Percentiles rank a stretch among this genome's conserved stretches.
These are phyloP conservation scores for Calliscelio sp. DNA, from an alignment of 2,888 invertebrate genomes.

Conservation along the genomic window DNA sequence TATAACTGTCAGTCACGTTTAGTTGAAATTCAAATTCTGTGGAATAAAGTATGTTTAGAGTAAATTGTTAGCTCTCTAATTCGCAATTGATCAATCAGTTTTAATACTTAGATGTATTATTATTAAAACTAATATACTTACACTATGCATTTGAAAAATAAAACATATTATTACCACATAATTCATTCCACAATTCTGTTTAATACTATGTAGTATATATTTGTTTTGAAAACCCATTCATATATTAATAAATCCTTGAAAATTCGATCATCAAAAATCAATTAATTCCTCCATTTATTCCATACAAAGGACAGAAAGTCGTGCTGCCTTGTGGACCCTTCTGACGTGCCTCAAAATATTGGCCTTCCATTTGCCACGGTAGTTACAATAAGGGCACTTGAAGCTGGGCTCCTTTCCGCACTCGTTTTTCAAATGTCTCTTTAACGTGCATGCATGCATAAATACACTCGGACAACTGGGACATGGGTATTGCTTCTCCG, in stretches of 20 bases:
- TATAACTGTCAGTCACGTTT: too few species aligned
- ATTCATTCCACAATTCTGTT: too few species aligned
- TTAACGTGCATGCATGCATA: conserved; percentile 69
- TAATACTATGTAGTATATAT: too few species aligned
- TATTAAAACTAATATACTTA: too few species aligned
- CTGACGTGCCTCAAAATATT: conserved; percentile 77
- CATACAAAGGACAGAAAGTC: conserved; percentile 68
- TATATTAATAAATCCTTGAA: not conserved
- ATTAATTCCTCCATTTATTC: not conserved
- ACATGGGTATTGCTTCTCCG: conserved; percentile 70
- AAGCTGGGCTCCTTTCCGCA: conserved; percentile 80
- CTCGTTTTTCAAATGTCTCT: conserved; percentile 79
- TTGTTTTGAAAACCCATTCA: not conserved
- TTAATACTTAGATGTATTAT: too few species aligned
- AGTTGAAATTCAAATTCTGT: too few species aligned
- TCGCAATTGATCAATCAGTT: too few species aligned
- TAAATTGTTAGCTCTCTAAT: too few species aligned
- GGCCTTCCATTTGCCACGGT: conserved; percentile 79
- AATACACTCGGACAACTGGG: conserved; percentile 76
- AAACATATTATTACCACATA: too few species aligned
- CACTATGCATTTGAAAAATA: too few species aligned
- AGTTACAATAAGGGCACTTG: conserved; percentile 80
- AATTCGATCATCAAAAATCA: not conserved
- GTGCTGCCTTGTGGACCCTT: conserved; percentile 72
- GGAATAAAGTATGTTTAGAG: too few species aligned